Evolutionary conservation across 64 coral and sea anemone genomes (phyloP).

Genomic region (Trachythela sp.): DNA sequence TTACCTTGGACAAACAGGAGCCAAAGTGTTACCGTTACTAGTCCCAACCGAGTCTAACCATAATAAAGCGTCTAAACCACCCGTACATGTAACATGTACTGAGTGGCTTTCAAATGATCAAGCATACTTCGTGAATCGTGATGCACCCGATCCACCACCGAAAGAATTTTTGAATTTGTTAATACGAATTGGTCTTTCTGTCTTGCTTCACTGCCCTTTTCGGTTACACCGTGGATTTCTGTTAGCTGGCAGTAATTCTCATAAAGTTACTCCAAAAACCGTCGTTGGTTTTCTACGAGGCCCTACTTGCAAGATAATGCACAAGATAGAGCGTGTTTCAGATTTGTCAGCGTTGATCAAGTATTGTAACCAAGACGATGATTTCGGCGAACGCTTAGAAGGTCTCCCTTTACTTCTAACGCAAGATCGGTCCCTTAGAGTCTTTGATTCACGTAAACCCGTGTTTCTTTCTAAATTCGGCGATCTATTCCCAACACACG

Average conservation of each 20-base stretch:
- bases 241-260: neutral
- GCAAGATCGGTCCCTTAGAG: neutral
- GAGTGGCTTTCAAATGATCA: neutral
- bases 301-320: neutral
- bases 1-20: conserved; percentile 43
- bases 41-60: neutral
- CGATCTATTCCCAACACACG: neutral
- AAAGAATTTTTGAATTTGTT: neutral
- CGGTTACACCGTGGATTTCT: neutral
- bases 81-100: neutral
- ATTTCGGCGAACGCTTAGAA: neutral
- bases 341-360: neutral
- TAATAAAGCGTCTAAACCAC: neutral
- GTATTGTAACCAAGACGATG: neutral
- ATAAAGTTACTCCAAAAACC: neutral
- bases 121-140: neutral
- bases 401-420: neutral
- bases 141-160: neutral
- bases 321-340: neutral
- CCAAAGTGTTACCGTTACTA: conserved; percentile 62
- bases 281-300: neutral
- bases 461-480: neutral
- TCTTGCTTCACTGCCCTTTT: neutral
- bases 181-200: neutral
- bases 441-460: neutral